Conservation (phyloP, 2,113 vertebrate species). For the Pogonocichla stellata region DNA sequence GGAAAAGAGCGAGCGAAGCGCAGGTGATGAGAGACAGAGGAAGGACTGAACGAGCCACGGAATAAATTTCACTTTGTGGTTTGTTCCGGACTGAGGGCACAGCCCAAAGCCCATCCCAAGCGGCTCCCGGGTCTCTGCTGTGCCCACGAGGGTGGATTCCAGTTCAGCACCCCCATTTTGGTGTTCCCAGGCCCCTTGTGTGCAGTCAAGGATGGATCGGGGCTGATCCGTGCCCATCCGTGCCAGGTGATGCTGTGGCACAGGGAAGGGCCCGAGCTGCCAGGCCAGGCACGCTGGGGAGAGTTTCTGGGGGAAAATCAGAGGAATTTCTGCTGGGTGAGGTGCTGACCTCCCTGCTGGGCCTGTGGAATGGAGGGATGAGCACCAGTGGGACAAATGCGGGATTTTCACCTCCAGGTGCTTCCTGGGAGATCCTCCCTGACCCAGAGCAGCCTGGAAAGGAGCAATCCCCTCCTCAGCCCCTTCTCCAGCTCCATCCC, state of each 20-base stretch:
- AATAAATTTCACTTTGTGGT: not conserved
- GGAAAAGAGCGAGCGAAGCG: not conserved
- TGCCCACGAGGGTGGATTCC: not conserved
- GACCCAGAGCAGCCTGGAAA: not conserved
- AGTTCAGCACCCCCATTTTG: not conserved
- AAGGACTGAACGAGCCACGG: not conserved
- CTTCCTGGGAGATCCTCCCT: accelerated
- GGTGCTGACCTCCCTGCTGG: not conserved
- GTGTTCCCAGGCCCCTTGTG: not conserved
- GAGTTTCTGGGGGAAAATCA: not conserved
- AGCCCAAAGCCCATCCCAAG: not conserved
- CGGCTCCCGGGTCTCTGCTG: accelerated
- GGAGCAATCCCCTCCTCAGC: not conserved
- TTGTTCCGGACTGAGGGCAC: accelerated
- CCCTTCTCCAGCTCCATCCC: not conserved
- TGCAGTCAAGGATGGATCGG: accelerated
- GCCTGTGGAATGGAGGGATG: not conserved
- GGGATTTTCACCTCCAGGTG: not conserved
- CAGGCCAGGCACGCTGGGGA: not conserved
- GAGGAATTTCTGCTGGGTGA: accelerated
- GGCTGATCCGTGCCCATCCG: accelerated
- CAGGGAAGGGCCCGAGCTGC: accelerated
- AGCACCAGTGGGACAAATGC: accelerated
- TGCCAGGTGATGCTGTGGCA: not conserved
- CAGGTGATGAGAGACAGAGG: not conserved